Percentiles rank a stretch among this genome's conserved stretches.
Conservation (phyloP, 2,888 invertebrate species). For the Drosophila tanythrix region DNA sequence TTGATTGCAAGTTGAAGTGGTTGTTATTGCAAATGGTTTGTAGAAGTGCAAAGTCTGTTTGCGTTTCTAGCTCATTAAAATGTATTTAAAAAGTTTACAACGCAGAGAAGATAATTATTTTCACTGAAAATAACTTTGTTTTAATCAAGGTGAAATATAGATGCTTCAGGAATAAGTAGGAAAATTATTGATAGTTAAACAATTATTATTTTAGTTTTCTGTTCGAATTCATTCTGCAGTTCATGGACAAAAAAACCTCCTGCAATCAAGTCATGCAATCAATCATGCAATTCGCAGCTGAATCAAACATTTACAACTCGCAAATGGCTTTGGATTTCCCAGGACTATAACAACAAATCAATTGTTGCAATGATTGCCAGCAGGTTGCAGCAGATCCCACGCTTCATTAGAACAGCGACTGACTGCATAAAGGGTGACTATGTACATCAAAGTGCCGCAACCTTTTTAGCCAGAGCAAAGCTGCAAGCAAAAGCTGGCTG, state of each 20-base stretch:
- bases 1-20: constrained; percentile 29
- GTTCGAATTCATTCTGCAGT: constrained; percentile 6
- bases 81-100: background rate
- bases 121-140: background rate
- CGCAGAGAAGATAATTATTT: background rate
- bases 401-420: constrained; percentile 60
- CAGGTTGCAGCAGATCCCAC: constrained; percentile 47
- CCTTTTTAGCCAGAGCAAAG: constrained; percentile 44
- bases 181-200: background rate
- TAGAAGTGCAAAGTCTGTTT: background rate
- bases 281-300: constrained; percentile 63
- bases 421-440: constrained; percentile 5
- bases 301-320: constrained; percentile 44
- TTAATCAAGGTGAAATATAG: background rate
- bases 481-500: constrained; percentile 8
- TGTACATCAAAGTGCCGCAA: constrained; percentile 42
- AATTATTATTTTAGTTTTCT: background rate
- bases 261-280: constrained; percentile 51
- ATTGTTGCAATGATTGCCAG: constrained; percentile 34
- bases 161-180: background rate
- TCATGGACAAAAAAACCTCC: background rate
- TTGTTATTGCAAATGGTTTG: constrained; percentile 20
- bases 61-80: background rate
- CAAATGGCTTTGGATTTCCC: constrained; percentile 46
- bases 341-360: constrained; percentile 25